These are phyloP conservation scores for Heliconius ethilla DNA, from an alignment of 2,888 invertebrate genomes.

Conservation along the genomic window DNA sequence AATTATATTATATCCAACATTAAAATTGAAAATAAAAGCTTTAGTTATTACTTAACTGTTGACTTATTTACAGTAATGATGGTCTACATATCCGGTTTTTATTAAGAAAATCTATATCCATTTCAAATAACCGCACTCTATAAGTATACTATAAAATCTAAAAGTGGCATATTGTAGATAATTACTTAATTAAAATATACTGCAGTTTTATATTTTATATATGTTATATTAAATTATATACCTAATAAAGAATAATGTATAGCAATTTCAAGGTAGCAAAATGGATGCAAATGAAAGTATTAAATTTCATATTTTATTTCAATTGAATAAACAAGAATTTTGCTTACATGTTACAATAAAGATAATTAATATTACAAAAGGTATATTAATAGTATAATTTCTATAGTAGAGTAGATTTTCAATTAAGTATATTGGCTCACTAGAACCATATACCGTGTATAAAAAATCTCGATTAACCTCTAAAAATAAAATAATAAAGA, in stretches of 20 bases:
- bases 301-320: not conserved
- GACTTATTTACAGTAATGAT: conserved; percentile 14
- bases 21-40: not conserved
- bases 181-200: conserved; percentile 20
- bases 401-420: too few relatives aligned
- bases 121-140: not conserved
- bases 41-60: conserved; percentile 1
- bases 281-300: not conserved
- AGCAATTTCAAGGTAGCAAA: not conserved
- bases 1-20: not conserved
- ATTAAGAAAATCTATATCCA: conserved; percentile 4
- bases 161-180: not conserved
- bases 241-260: not conserved
- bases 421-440: too few relatives aligned
- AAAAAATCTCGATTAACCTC: too few relatives aligned
- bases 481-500: too few relatives aligned
- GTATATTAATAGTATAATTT: too few relatives aligned
- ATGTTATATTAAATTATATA: not conserved
- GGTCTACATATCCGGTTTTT: not conserved
- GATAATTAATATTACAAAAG: too few relatives aligned
- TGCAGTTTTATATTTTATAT: not conserved
- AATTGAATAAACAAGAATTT: too few relatives aligned
- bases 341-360: too few relatives aligned
- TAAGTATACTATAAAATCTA: conserved; percentile 5
- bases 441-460: too few relatives aligned